Evolutionary conservation across 2,113 vertebrate genomes (phyloP), one percentile per base, ranked within the genome.

Genomic region (Ciconia boyciana): DNA sequence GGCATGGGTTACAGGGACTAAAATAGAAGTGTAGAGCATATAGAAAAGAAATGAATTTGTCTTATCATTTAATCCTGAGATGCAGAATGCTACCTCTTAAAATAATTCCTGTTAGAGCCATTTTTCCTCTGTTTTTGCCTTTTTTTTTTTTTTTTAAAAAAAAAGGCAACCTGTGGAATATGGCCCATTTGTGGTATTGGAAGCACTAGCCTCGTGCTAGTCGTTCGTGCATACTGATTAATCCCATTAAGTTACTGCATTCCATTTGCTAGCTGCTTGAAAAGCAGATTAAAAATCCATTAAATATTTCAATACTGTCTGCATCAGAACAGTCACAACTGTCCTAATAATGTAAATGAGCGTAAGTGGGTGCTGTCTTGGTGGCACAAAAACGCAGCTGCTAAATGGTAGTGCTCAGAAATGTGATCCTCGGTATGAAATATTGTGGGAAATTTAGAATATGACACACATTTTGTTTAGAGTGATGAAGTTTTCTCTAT

Each of bases 221-320:
- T 71, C 4, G 4, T n/a, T 76, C 4, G 4, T 83, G 52, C 39
- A 4, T 44, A 16, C 68, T 46, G 54, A 22, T 80, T 89, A 85
- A 85, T 96, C 82, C 43, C 75, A 10, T 31, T 36, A 31, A 79
- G 75, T 85, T 90, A 52, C 2, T 91, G 70, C 68, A 22, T 83
- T 83, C 82, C 51, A 13, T 85, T 85, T 88, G 36, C 31, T 39
- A 16, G 75, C 54, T 85, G 69, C 78, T 83, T 65, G 25, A 84
- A 93, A 96, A 85, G 54, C 60, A 85, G 62, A 91, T 95, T 88
- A 83, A 93, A 94, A 96, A 89, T 60, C 71, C 64, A 64, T 83
- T 78, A 62, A 93, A 86, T 86, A 55, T 86, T 80, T 83, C 72
- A 43, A 17, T 83, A 18, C 29, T 43, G 11, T 46, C 83, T 83